These are phyloP conservation scores for Subacronicta megacephala DNA, from an alignment of 2,888 invertebrate genomes.

Conservation along the genomic window DNA sequence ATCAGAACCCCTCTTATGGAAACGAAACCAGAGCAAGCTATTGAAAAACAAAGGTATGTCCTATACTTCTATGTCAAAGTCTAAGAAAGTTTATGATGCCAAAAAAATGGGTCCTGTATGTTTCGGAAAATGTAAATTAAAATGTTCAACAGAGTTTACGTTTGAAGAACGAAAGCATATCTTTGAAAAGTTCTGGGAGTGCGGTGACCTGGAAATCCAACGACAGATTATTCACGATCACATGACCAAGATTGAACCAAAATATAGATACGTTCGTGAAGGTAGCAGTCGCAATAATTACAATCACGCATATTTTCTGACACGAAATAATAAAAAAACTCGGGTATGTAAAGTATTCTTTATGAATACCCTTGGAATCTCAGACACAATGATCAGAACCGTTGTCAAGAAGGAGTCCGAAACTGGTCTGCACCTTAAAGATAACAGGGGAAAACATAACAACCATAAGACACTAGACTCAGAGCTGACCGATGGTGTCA, in stretches of 20 bases:
- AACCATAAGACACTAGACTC: constrained; percentile 18
- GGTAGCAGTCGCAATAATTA: constrained; percentile 22
- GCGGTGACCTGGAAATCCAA: constrained; percentile 7
- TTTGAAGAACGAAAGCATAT: constrained; percentile 10
- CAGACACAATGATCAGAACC: constrained; percentile 26
- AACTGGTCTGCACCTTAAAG: constrained; percentile 7
- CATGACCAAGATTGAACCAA: constrained; percentile 18
- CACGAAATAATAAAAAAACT: constrained; percentile 7
- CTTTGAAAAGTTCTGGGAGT: constrained; percentile 13
- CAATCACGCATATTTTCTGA: constrained; percentile 23
- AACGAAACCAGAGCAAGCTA: too few relatives aligned
- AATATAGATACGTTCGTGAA: constrained; percentile 18
- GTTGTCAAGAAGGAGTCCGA: constrained; percentile 19
- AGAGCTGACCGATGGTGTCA: constrained; percentile 18
- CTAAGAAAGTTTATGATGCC: too few relatives aligned
- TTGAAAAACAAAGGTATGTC: too few relatives aligned
- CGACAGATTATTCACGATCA: constrained; percentile 12
- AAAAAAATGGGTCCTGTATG: neutral
- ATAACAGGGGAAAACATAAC: constrained; percentile 28
- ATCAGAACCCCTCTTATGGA: too few relatives aligned
- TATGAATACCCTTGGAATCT: constrained; percentile 23
- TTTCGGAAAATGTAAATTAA: neutral
- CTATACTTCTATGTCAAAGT: too few relatives aligned
- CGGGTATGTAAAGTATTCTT: constrained; percentile 29
- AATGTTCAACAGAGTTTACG: constrained; percentile 16